Conservation (phyloP, 2,888 invertebrate genomes). For the Campoplex capitator region DNA sequence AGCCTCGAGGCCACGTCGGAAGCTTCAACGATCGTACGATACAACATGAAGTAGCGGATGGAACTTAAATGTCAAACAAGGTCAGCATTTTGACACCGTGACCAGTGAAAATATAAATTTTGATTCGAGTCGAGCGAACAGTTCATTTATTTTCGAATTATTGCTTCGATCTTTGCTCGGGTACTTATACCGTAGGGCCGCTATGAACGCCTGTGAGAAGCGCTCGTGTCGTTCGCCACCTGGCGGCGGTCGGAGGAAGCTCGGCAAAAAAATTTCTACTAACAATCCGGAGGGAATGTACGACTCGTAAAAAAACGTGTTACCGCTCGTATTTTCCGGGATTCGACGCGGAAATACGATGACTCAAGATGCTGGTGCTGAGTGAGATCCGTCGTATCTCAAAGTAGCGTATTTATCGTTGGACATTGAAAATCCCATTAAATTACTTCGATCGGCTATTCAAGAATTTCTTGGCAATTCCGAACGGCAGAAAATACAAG, state of each 20-base stretch:
- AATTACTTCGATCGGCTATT: slow-evolving; percentile 9
- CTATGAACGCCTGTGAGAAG: background rate
- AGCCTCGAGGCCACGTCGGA: slow-evolving; percentile 68
- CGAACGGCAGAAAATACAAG: background rate
- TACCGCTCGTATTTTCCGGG: background rate
- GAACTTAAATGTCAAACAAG: background rate
- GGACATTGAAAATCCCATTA: background rate
- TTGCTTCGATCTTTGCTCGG: background rate
- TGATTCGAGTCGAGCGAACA: background rate
- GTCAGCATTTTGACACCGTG: background rate
- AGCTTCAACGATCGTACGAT: slow-evolving; percentile 69
- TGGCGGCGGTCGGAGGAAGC: background rate
- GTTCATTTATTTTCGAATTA: background rate
- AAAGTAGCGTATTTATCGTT: background rate
- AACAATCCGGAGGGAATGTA: background rate
- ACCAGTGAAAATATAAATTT: background rate
- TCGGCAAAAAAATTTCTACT: background rate
- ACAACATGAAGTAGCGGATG: slow-evolving; percentile 77
- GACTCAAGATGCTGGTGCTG: background rate
- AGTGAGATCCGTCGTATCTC: background rate
- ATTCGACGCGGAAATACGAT: background rate
- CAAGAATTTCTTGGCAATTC: background rate
- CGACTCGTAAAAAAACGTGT: background rate
- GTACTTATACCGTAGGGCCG: background rate
- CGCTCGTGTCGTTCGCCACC: background rate